Percentiles rank a stretch among this genome's conserved stretches.
Conservation (phyloP, 2,888 invertebrate genomes). For the Pocota personata region DNA sequence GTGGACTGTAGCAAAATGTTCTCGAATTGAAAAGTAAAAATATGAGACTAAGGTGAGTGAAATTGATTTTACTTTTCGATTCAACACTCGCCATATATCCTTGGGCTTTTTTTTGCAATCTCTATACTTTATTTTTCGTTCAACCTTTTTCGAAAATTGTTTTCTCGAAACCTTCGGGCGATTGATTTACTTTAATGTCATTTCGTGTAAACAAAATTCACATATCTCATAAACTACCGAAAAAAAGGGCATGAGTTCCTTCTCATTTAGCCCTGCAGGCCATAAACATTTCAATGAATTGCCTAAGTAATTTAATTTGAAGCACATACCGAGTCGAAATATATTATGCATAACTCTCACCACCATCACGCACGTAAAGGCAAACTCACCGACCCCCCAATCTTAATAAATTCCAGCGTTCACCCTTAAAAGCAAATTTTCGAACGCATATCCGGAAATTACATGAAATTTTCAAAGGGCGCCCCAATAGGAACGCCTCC, state of each 20-base stretch:
- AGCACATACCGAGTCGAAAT: slow-evolving; percentile 25
- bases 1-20: background rate
- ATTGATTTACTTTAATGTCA: slow-evolving; percentile 27
- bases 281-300: slow-evolving; percentile 42
- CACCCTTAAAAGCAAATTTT: slow-evolving; percentile 5
- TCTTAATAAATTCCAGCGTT: background rate
- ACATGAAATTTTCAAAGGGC: slow-evolving; percentile 28
- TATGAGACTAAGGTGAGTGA: background rate
- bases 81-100: background rate
- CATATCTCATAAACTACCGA: slow-evolving; percentile 1
- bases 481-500: background rate
- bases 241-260: background rate
- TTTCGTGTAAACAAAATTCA: background rate
- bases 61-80: background rate
- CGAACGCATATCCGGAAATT: slow-evolving; percentile 24
- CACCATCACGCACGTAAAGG: background rate
- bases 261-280: background rate
- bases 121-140: background rate
- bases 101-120: background rate
- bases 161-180: background rate
- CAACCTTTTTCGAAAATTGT: slow-evolving; percentile 14
- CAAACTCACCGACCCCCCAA: background rate
- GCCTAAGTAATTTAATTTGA: slow-evolving; percentile 55
- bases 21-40: background rate
- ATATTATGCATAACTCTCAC: slow-evolving; percentile 42